These are phyloP conservation scores for Mamestra brassicae DNA, from an alignment of 2,888 invertebrate genomes.

Conservation along the genomic window DNA sequence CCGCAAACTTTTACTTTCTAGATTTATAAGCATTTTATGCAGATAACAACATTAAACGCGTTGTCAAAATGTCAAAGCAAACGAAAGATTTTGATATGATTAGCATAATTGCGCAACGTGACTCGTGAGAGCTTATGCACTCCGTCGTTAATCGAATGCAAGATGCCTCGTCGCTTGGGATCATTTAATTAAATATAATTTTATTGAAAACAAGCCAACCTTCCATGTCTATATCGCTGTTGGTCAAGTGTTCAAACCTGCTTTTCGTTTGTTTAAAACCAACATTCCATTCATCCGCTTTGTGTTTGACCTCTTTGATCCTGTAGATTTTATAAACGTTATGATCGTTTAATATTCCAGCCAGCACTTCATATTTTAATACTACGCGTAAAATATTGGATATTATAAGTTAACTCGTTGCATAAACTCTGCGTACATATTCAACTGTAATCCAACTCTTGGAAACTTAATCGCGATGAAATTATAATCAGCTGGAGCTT, in stretches of 20 bases:
- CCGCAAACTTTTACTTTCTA: slow-evolving; percentile 74
- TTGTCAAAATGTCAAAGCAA: slow-evolving; percentile 71
- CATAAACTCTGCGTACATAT: slow-evolving; percentile 27
- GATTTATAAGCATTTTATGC: slow-evolving; percentile 67
- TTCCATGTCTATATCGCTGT: slow-evolving; percentile 26
- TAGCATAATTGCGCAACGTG: slow-evolving; percentile 82
- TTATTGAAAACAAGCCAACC: slow-evolving; percentile 45
- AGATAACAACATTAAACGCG: slow-evolving; percentile 54
- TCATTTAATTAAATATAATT: slow-evolving; percentile 75
- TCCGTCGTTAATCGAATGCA: slow-evolving; percentile 80
- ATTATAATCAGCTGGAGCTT: slow-evolving; percentile 52
- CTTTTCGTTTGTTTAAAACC: slow-evolving; percentile 36
- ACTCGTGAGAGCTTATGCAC: slow-evolving; percentile 77
- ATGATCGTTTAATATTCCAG: slow-evolving; percentile 11
- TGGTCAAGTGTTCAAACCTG: slow-evolving; percentile 47
- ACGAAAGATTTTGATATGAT: slow-evolving; percentile 78
- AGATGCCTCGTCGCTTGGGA: slow-evolving; percentile 73
- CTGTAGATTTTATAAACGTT: slow-evolving; percentile 33
- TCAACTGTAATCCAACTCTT: slow-evolving; percentile 38
- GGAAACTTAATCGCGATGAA: slow-evolving; percentile 40
- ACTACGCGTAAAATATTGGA: slow-evolving; percentile 24
- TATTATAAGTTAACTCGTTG: slow-evolving; percentile 25
- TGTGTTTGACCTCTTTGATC: slow-evolving; percentile 39
- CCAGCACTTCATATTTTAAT: slow-evolving; percentile 28
- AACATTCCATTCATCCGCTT: slow-evolving; percentile 52